Evolutionary conservation across 2,888 invertebrate genomes (phyloP).

Genomic region (Ariolimax columbianus): DNA sequence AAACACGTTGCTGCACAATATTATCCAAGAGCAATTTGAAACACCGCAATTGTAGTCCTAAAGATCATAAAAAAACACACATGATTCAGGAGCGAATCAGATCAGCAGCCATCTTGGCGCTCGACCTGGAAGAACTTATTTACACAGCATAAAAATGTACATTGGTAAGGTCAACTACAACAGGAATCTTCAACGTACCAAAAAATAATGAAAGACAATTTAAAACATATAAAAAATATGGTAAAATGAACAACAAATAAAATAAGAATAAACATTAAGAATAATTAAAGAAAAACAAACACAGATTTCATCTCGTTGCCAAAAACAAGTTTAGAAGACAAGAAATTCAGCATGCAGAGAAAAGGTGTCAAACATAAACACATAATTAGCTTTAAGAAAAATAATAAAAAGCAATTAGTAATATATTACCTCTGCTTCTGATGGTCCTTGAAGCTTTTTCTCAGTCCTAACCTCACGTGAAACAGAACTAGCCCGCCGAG

Average conservation of each 20-base stretch:
- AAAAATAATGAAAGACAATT: too few species aligned
- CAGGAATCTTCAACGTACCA: not conserved
- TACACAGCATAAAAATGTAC: too few species aligned
- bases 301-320: not conserved
- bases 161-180: not conserved
- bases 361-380: too few species aligned
- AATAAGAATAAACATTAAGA: not conserved
- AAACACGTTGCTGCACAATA: too few species aligned
- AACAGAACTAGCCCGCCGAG: conserved; percentile 47
- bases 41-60: too few species aligned
- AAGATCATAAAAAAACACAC: too few species aligned
- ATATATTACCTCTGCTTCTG: conserved; percentile 9
- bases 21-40: too few species aligned
- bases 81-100: too few species aligned
- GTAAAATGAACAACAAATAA: not conserved
- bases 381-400: not conserved
- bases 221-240: not conserved
- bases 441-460: conserved; percentile 43
- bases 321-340: not conserved
- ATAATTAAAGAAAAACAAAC: not conserved
- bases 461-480: conserved; percentile 56
- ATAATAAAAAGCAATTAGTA: not conserved
- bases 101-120: too few species aligned
- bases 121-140: too few species aligned
- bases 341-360: too few species aligned